phyloP scores from a whole-genome alignment of 2,797 vertebrate species.

The Yasuhikotakia modesta region DNA sequence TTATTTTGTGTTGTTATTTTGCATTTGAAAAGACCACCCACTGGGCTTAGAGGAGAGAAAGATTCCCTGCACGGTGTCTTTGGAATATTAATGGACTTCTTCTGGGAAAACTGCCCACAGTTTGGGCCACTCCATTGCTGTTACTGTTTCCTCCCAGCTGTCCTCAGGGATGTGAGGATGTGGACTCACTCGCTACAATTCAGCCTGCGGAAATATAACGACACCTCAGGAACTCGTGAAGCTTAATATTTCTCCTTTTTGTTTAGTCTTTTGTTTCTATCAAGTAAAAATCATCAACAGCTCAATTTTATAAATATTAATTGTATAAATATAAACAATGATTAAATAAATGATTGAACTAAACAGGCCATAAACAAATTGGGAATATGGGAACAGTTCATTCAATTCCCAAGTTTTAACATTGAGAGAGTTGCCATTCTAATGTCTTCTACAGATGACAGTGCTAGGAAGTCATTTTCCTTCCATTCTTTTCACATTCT shows the following conservation, averaged over 20 bases:
- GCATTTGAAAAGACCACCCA: conserved; percentile 79
- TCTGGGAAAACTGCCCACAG: conserved; percentile 69
- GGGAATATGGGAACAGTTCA: conserved; percentile 7
- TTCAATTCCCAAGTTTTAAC: conserved; percentile 35
- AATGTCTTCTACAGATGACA: conserved; percentile 72
- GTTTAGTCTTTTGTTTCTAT: background rate
- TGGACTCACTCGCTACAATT: background rate
- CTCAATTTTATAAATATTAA: no score
- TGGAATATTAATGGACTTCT: conserved; percentile 75
- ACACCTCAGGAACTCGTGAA: conserved; percentile 16
- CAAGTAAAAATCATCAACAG: no score
- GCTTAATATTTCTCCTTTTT: background rate
- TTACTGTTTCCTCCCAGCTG: conserved; percentile 52
- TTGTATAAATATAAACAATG: no score
- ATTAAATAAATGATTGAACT: conserved; percentile 39
- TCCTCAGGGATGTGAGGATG: conserved; percentile 30
- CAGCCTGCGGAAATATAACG: conserved; percentile 24
- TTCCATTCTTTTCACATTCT: conserved; percentile 43
- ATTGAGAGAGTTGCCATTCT: conserved; percentile 56
- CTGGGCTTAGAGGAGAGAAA: conserved; percentile 66
- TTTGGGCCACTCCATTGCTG: conserved; percentile 51
- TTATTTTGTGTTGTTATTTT: conserved; percentile 67
- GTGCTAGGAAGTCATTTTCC: conserved; percentile 40
- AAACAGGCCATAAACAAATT: conserved; percentile 24
- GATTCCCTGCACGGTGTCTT: conserved; percentile 63